Percentiles rank a stretch among this genome's conserved stretches.
Conservation (phyloP, 2,797 vertebrate species). For the Myotis daubentonii region DNA sequence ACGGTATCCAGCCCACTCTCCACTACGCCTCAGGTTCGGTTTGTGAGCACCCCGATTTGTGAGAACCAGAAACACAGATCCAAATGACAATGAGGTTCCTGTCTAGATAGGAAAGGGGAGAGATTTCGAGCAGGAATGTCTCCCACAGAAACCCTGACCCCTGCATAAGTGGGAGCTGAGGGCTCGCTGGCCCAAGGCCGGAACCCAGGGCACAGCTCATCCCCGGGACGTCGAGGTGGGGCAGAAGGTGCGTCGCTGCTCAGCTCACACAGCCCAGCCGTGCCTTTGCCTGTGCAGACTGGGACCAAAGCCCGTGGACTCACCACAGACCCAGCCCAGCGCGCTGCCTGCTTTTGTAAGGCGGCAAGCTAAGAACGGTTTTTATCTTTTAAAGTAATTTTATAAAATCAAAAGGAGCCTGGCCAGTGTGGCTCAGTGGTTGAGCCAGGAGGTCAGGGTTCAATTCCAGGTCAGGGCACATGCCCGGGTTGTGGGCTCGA, state of each 20-base stretch:
- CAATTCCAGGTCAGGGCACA: too few species aligned
- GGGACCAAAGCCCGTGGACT: accelerated
- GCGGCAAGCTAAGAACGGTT: background rate
- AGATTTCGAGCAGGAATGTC: background rate
- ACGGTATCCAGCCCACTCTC: too few species aligned
- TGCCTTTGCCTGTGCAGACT: too few species aligned
- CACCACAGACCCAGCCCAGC: background rate
- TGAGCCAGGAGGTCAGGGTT: too few species aligned
- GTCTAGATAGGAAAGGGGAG: background rate
- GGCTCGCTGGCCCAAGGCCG: background rate
- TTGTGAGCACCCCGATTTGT: background rate
- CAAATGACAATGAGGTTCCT: background rate
- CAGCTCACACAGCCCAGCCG: background rate
- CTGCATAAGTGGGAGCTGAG: background rate
- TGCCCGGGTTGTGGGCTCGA: too few species aligned
- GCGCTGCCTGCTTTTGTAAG: background rate
- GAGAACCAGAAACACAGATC: background rate
- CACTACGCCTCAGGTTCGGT: too few species aligned
- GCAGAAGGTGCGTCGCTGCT: accelerated
- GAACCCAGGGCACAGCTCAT: accelerated
- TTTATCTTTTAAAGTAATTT: background rate
- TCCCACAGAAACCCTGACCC: background rate
- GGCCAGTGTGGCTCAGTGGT: too few species aligned
- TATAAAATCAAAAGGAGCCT: background rate
- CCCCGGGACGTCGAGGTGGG: background rate